Percentiles rank a stretch among this genome's conserved stretches.
Evolutionary conservation across 2,888 invertebrate species (phyloP).

Genomic region (Acheta domesticus): DNA sequence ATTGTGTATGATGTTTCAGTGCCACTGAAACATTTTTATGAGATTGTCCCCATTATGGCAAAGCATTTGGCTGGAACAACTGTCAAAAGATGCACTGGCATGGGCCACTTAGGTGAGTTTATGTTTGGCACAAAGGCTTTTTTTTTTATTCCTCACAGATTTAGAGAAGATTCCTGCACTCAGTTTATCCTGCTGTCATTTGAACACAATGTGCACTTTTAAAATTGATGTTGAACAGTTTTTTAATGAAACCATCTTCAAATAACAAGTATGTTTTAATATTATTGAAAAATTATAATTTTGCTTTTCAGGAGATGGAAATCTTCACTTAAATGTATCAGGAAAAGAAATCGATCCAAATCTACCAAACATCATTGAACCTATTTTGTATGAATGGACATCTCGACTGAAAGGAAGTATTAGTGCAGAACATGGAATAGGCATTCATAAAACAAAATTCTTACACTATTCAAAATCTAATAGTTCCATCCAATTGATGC

Average conservation of each 20-base stretch:
- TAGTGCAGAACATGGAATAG: constrained; percentile 96
- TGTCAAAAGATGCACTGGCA: constrained; percentile 70
- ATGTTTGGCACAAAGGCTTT: no score
- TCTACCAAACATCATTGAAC: constrained; percentile 63
- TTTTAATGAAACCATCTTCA: no score
- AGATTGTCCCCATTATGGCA: constrained; percentile 69
- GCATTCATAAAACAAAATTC: constrained; percentile 78
- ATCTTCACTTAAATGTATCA: constrained; percentile 87
- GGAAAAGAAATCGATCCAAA: constrained; percentile 53
- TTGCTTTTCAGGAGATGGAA: constrained; percentile 74
- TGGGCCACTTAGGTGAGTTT: constrained; percentile 85
- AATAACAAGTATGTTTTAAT: background rate
- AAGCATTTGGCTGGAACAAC: constrained; percentile 58
- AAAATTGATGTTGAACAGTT: no score
- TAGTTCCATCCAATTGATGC: constrained; percentile 77
- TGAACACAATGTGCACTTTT: no score
- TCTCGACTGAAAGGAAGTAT: constrained; percentile 76
- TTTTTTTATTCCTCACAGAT: no score
- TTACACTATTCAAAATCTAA: constrained; percentile 72
- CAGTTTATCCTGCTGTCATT: no score
- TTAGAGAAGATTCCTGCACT: no score
- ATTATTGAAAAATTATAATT: background rate
- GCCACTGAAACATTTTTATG: constrained; percentile 79
- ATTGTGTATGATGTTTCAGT: constrained; percentile 95
- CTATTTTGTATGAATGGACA: constrained; percentile 84